Evolutionary conservation across 2,888 invertebrate species (phyloP).

Genomic region (Drosophila colorata): DNA sequence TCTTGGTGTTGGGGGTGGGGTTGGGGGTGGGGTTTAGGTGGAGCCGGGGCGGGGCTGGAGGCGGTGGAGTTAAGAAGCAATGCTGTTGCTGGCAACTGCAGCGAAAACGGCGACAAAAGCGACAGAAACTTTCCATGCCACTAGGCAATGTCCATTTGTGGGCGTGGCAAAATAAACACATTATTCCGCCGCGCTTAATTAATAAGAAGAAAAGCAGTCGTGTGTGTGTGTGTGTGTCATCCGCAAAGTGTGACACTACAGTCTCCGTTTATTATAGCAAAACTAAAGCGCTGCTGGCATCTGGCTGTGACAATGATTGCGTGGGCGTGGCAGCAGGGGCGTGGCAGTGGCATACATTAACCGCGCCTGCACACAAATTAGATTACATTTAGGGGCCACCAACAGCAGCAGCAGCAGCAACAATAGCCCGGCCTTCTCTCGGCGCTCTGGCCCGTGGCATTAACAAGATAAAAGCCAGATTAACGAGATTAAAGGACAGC

Average conservation of each 20-base stretch:
- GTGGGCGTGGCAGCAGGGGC: conserved; percentile 25
- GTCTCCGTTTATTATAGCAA: conserved; percentile 22
- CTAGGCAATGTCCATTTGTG: conserved; percentile 57
- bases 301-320: conserved; percentile 48
- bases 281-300: conserved; percentile 38
- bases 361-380: conserved; percentile 68
- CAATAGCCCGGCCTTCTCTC: conserved; percentile 35
- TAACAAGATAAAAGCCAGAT: conserved; percentile 75
- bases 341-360: conserved; percentile 59
- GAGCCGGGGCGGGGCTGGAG: too few species aligned
- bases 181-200: conserved; percentile 63
- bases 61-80: neutral
- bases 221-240: neutral
- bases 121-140: conserved; percentile 61
- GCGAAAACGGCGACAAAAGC: conserved; percentile 7
- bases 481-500: conserved; percentile 73
- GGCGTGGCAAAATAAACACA: conserved; percentile 56
- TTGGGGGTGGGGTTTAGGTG: neutral
- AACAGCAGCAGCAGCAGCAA: conserved; percentile 15
- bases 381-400: conserved; percentile 55
- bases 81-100: conserved; percentile 18
- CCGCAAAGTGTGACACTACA: conserved; percentile 2
- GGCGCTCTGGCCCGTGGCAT: conserved; percentile 44
- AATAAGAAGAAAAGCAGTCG: conserved; percentile 58
- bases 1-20: neutral